Conservation (phyloP, 2,113 vertebrate genomes). For the Nothoprocta pentlandii region DNA sequence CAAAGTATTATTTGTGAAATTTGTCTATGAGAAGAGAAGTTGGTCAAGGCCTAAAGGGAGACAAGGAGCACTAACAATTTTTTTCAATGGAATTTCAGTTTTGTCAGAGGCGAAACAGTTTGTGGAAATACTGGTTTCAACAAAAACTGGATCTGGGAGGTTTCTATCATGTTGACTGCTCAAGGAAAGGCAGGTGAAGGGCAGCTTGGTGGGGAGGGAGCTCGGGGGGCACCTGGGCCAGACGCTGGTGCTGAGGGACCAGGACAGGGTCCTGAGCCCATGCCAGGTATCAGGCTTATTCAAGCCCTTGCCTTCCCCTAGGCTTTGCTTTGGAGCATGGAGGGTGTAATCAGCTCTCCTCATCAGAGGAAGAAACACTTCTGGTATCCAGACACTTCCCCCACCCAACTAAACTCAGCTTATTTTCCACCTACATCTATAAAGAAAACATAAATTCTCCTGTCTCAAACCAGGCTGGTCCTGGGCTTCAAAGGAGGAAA, state of each 20-base stretch:
- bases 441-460: not conserved
- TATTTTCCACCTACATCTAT: not conserved
- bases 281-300: not conserved
- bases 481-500: not conserved
- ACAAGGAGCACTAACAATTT: not conserved
- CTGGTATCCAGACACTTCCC: not conserved
- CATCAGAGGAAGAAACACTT: not conserved
- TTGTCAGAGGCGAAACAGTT: too few species aligned
- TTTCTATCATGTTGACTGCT: too few species aligned
- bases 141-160: too few species aligned
- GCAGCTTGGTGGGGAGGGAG: too few species aligned
- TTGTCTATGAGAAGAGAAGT: not conserved
- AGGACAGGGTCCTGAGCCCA: too few species aligned
- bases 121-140: too few species aligned
- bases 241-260: too few species aligned
- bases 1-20: not conserved
- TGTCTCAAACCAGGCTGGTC: not conserved
- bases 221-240: too few species aligned
- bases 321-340: accelerated
- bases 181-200: too few species aligned
- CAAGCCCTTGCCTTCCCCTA: accelerated
- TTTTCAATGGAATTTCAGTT: too few species aligned
- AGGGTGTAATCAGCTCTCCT: not conserved
- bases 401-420: not conserved
- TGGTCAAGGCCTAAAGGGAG: not conserved